phyloP scores from a whole-genome alignment of 2,888 invertebrate species.

The Hyles lineata region DNA sequence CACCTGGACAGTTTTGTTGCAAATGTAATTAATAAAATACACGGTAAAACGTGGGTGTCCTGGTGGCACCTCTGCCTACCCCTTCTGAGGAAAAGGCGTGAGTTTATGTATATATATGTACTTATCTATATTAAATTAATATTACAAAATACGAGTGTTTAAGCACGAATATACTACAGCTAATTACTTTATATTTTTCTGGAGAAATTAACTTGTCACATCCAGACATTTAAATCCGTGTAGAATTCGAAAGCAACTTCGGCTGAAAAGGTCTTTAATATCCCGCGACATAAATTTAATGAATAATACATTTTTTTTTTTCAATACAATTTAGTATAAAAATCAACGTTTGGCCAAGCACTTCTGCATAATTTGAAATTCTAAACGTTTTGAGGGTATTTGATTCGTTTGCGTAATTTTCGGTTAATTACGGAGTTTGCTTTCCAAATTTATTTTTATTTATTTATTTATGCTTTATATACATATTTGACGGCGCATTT shows the following conservation, averaged over 20 bases:
- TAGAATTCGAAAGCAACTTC: conserved; percentile 48
- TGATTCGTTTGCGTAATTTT: not conserved
- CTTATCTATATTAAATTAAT: no score
- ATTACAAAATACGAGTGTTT: no score
- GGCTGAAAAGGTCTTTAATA: conserved; percentile 52
- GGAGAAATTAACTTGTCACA: conserved; percentile 17
- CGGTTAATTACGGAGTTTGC: not conserved
- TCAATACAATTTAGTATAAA: conserved; percentile 38
- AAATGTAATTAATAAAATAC: no score
- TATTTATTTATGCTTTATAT: no score
- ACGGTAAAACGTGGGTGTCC: no score
- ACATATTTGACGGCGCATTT: no score
- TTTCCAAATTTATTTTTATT: not conserved
- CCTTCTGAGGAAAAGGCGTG: no score
- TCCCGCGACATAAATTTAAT: conserved; percentile 52
- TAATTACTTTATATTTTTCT: not conserved
- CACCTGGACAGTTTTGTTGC: no score
- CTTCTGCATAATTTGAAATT: conserved; percentile 18
- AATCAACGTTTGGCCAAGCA: conserved; percentile 18
- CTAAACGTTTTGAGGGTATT: conserved; percentile 16
- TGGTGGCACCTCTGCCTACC: no score
- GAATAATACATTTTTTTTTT: conserved; percentile 61
- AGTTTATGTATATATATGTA: no score
- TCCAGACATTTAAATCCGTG: conserved; percentile 29
- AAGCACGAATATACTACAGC: no score